phyloP scores from a whole-genome alignment of 2,113 vertebrate genomes.

The Centrocercus urophasianus region DNA sequence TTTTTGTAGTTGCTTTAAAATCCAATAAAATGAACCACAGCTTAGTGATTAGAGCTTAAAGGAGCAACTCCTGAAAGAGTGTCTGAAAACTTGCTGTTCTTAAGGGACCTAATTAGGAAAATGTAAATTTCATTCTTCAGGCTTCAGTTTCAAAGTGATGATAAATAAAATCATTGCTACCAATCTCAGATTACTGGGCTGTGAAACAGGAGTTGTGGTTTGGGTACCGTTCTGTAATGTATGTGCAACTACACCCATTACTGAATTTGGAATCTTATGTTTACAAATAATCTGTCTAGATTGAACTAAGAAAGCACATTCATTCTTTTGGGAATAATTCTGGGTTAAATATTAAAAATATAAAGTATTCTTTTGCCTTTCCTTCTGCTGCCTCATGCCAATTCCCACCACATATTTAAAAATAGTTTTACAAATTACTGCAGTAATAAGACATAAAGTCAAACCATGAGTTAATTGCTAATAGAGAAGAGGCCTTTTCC shows the following conservation, averaged over 20 bases:
- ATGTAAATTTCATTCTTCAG: constrained; percentile 5
- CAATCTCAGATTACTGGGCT: background rate
- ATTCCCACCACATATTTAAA: background rate
- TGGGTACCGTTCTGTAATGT: background rate
- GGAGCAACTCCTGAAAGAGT: constrained; percentile 7
- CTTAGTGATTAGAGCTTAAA: background rate
- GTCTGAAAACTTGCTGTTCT: background rate
- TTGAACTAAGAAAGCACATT: background rate
- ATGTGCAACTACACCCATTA: background rate
- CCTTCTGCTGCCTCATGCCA: background rate
- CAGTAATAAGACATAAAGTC: background rate
- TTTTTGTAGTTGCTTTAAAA: constrained; percentile 32
- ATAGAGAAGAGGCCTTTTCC: background rate
- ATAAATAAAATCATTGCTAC: background rate
- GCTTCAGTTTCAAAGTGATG: background rate
- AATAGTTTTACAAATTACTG: background rate
- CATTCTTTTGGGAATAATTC: background rate
- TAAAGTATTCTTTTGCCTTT: background rate
- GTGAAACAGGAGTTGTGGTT: background rate
- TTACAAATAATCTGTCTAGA: background rate
- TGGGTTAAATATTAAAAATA: background rate
- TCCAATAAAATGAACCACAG: background rate
- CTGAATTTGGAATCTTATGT: background rate
- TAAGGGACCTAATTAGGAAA: constrained; percentile 48
- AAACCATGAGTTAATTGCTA: background rate